Evolutionary conservation across 2,888 invertebrate genomes (phyloP), one percentile per base, ranked within the genome.

Genomic region (Embidobia sp.): DNA sequence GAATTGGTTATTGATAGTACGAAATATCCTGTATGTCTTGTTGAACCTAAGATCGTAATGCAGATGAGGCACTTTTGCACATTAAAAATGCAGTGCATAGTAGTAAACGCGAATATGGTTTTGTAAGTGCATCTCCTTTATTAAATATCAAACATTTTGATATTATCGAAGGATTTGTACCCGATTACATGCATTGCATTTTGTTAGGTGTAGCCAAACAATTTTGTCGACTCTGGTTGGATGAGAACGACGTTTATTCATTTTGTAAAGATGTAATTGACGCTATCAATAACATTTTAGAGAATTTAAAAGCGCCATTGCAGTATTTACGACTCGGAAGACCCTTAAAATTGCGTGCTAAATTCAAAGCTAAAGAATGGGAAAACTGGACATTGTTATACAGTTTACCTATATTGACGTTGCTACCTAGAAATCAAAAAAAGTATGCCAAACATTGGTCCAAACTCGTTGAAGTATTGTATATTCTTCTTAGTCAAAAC

Each of bases 301-400:
- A 13, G 5, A n/a, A 44, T 4, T 19, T 46, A 1, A 59, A 59
- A 46, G 46, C 27, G 5, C 44, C 40, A n/a, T n/a, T n/a, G n/a
- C n/a, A n/a, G n/a, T n/a, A n/a, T n/a, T n/a, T n/a, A n/a, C n/a
- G n/a, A n/a, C n/a, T n/a, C n/a, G n/a, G n/a, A n/a, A n/a, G n/a
- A n/a, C n/a, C n/a, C n/a, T n/a, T n/a, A n/a, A n/a, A n/a, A n/a
- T n/a, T n/a, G n/a, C n/a, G 27, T n/a, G n/a, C 27, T 2, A 16
- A 55, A 8, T 40, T 16, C 27, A 51, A 51, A 35, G 33, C 51
- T 1, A 33, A 22, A 8, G 51, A 51, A 35, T 51, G 51, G 49
- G 49, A 49, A 49, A 49, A 49, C n/a, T 49, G 49, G 49, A 10
- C 10, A n/a, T n/a, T 49, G n/a, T 13, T 51, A 4, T 51, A 27